phyloP scores from a whole-genome alignment of 2,113 vertebrate genomes.

The Anarhynchus alexandrinus region DNA sequence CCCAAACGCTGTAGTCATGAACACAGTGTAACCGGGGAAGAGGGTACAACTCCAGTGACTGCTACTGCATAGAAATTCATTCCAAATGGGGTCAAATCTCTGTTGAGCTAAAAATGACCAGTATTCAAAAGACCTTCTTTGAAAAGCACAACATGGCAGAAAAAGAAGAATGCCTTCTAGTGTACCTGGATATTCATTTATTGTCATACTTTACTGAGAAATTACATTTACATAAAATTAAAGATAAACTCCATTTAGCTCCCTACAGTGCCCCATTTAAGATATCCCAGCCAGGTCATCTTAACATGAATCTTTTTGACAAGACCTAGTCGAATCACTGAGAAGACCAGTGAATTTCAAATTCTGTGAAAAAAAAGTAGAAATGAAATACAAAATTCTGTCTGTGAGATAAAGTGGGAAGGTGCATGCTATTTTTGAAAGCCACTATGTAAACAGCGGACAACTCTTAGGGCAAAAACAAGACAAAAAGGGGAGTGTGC shows the following conservation, averaged over 20 bases:
- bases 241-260: neutral
- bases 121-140: neutral
- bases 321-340: neutral
- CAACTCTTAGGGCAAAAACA: neutral
- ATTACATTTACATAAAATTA: neutral
- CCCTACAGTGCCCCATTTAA: neutral
- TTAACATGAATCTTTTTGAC: neutral
- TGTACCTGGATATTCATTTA: neutral
- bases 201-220: neutral
- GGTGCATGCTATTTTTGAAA: neutral
- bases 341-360: neutral
- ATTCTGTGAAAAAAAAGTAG: neutral
- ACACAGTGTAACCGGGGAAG: neutral
- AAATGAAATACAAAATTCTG: neutral
- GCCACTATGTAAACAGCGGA: neutral
- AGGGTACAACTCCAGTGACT: neutral
- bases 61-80: neutral
- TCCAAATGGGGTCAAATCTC: neutral
- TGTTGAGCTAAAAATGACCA: neutral
- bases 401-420: neutral
- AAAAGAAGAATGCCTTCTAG: neutral
- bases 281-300: neutral
- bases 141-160: neutral
- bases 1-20: neutral
- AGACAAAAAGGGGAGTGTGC: neutral